Conservation (phyloP, 2,888 invertebrate species). For the Rhagium mordax region DNA sequence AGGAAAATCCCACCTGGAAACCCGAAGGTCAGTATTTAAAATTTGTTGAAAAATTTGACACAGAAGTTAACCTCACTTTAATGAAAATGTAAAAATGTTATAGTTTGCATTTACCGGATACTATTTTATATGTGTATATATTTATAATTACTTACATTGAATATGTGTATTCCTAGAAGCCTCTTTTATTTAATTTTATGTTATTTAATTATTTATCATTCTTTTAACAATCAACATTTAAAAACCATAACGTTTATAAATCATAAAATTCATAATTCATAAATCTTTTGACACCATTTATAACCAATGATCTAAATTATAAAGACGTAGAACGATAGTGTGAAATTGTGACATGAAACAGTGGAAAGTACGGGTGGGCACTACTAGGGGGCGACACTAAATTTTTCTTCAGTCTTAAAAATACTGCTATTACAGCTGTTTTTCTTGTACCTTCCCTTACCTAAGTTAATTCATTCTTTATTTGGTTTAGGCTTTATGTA, state of each 20-base stretch:
- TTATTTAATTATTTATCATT: background rate
- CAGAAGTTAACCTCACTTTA: conserved; percentile 34
- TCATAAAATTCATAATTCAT: background rate
- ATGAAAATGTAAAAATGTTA: background rate
- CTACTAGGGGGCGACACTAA: too few species aligned
- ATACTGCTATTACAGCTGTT: too few species aligned
- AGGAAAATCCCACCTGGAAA: conserved; percentile 68
- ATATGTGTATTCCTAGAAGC: background rate
- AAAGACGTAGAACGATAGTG: too few species aligned
- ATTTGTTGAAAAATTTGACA: background rate
- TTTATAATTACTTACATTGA: background rate
- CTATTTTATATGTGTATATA: background rate
- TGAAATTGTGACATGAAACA: too few species aligned
- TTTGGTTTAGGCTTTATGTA: too few species aligned
- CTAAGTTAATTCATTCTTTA: too few species aligned
- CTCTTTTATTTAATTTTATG: background rate
- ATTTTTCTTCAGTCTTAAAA: too few species aligned
- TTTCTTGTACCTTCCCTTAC: too few species aligned
- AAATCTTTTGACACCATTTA: too few species aligned
- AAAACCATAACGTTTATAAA: background rate
- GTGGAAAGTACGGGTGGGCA: too few species aligned
- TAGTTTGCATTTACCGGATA: background rate
- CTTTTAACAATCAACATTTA: background rate
- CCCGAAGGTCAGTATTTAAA: conserved; percentile 62
- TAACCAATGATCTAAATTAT: too few species aligned